Base-by-base conservation (phyloP, 2,888 invertebrate species). In the Strigamia crassipes region DNA sequence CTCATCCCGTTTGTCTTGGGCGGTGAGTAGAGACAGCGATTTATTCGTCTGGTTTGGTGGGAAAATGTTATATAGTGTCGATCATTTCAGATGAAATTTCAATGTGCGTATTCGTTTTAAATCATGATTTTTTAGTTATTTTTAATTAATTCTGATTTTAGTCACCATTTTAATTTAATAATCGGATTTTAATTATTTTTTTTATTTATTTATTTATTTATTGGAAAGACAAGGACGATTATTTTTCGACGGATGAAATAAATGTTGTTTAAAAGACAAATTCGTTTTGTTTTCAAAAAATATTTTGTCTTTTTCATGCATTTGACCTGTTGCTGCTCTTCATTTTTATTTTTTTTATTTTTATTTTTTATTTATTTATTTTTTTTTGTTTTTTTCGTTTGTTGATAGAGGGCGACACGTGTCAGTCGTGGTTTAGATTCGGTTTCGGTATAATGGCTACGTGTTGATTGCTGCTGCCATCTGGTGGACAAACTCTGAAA, bases 1-100 rank as follows among this genome's bases (percentile, higher is more conserved):
- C 66, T 66, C 66, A 66, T 66, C 23, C 31, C 66, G 66, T 66
- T 66, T 66, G 66, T 66, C 31, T 66, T 66, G 66, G 51, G 51
- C 51, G 51, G 51, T 31, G 66, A 66, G 66, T 66, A 66, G 66
- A 66, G 27, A 66, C 23, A 31, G 27, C 66, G 66, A 66, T 66
- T 66, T 66, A 66, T 66, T 66, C 31, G 66, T 66, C 66, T 66
- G 66, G 31, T 66, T 66, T 66, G 23, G 27, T 66, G 66, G 66
- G 66, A 66, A 66, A 66, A 66, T 23, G 23, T 66, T 66, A 9
- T 66, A 15, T 66, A 15, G 31, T 66, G 23, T 27, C 27, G 23
- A 27, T 66, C 5, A 23, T 66, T 66, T 66, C 9, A 51, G 51
- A n/a, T 9, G n/a, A n/a, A 51, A 13, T 46, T 13, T 46, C 42